Base-by-base conservation (phyloP, 2,797 vertebrate species). In the Chelon auratus region DNA sequence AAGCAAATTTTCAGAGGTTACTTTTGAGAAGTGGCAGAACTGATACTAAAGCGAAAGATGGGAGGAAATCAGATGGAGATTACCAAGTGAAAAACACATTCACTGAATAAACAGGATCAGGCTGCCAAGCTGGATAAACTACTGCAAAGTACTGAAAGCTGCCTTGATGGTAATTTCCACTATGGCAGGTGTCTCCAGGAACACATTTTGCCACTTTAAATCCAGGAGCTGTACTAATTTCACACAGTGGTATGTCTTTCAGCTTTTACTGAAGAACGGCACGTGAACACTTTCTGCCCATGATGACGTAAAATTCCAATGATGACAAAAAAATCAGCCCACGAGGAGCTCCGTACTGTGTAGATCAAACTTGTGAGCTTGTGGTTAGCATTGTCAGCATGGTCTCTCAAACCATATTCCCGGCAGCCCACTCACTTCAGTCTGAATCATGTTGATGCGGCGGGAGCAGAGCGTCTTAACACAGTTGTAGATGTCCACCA, bases 391-490 rank as follows among this genome's bases (percentile, higher is more conserved):
- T 43, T 45, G 57, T 61, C 47, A 47, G 55, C 36, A 11, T 4
- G 18, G 6, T 22, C 15, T 58, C 37, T 72, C 57, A 39, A 5
- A 68, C 2, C 11, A 14, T 59, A 10, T 1, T 10, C 5, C 54
- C 3, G 8, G 47, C 30, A 53, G 39, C 80, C 54, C 0, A 0
- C 92, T 89, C 72, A 99, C 98, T 96, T 99, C 98, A 0, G 97
- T 99, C 92, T 99, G 98, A 86, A 99, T 98, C 98, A 99, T 99
- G 94, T 99, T 99, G 93, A 99, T 97, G 45, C 97, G 96, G 39
- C 97, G 94, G 0, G 97, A 99, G 89, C 97, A 98, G 59, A 99
- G 95, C 0, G 97, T 99, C 93, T 99, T 99, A 77, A 99, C 98
- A 0, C 98, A 99, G 94, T 99, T 99, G 95, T 99, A 99, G 91